These are phyloP conservation scores for Cercopithecus neglectus DNA, from an alignment of 2,797 vertebrate species.

Conservation along the genomic window DNA sequence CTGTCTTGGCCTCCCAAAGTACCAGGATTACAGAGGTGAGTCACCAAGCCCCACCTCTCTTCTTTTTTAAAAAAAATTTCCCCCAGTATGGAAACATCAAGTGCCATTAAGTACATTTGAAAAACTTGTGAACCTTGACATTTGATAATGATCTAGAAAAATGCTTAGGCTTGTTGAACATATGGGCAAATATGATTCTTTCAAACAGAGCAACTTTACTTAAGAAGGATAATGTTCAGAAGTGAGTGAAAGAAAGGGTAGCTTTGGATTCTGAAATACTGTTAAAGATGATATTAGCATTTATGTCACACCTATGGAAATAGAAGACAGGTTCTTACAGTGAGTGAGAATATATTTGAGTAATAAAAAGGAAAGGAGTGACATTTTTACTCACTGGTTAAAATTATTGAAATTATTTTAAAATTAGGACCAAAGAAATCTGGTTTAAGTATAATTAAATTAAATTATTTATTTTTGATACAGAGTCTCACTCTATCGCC, in stretches of 20 bases:
- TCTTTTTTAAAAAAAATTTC: not conserved
- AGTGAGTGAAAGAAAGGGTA: not conserved
- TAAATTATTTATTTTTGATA: too few species aligned
- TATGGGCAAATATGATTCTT: not conserved
- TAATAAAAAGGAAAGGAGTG: not conserved
- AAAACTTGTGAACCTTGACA: constrained; percentile 17
- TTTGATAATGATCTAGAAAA: constrained; percentile 12
- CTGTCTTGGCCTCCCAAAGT: too few species aligned
- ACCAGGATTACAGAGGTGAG: too few species aligned
- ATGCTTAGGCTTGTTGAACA: constrained; percentile 6
- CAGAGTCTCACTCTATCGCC: too few species aligned
- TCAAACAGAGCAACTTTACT: constrained; percentile 29
- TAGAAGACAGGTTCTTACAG: not conserved
- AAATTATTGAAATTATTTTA: constrained; percentile 8
- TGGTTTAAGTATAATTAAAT: not conserved
- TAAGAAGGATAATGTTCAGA: not conserved
- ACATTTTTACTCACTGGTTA: not conserved
- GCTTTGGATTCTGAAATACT: not conserved
- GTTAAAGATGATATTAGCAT: not conserved
- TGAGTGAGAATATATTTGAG: not conserved
- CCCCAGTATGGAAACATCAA: not conserved
- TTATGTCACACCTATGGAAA: not conserved
- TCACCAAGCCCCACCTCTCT: too few species aligned
- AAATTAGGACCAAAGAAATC: not conserved
- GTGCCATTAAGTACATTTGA: not conserved